Conservation (phyloP, 1,140 invertebrate genomes). For the Idris sp. region DNA sequence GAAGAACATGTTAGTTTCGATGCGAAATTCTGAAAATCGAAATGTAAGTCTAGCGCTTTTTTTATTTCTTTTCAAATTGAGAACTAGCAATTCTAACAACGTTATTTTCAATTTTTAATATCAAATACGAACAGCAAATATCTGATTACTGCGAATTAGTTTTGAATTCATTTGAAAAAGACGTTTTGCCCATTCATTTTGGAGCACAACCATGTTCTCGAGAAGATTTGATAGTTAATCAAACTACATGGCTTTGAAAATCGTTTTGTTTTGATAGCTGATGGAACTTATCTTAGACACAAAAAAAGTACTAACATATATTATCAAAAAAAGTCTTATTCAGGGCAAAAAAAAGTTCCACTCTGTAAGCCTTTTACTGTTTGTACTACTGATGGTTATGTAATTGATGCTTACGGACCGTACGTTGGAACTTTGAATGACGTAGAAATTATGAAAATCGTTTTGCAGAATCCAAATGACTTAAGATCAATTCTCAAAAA, state of each 20-base stretch:
- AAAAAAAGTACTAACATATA: constrained; percentile 9
- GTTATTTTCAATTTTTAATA: constrained; percentile 11
- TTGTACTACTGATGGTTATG: not conserved
- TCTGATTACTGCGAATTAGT: constrained; percentile 15
- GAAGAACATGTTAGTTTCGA: constrained; percentile 1
- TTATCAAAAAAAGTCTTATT: constrained; percentile 9
- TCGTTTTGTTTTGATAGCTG: not conserved
- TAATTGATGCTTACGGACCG: too few species aligned
- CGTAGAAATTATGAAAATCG: too few species aligned
- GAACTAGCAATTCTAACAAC: constrained; percentile 15
- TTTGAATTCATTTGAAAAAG: constrained; percentile 19
- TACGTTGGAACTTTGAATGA: too few species aligned
- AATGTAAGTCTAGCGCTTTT: constrained; percentile 18
- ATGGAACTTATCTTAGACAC: constrained; percentile 9
- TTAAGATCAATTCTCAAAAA: too few species aligned
- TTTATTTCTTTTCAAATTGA: constrained; percentile 21
- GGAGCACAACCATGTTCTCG: not conserved
- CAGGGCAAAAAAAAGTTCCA: constrained; percentile 1
- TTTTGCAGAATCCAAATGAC: too few species aligned
- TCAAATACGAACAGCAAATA: constrained; percentile 6
- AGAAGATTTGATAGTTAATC: constrained; percentile 6
- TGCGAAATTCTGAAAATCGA: constrained; percentile 13
- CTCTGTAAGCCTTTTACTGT: too few species aligned
- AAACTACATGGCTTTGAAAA: constrained; percentile 6
- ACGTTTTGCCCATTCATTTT: constrained; percentile 9